Evolutionary conservation across 2,113 vertebrate species (phyloP), one percentile per base, ranked within the genome.

Genomic region (Tychaedon coryphoeus): DNA sequence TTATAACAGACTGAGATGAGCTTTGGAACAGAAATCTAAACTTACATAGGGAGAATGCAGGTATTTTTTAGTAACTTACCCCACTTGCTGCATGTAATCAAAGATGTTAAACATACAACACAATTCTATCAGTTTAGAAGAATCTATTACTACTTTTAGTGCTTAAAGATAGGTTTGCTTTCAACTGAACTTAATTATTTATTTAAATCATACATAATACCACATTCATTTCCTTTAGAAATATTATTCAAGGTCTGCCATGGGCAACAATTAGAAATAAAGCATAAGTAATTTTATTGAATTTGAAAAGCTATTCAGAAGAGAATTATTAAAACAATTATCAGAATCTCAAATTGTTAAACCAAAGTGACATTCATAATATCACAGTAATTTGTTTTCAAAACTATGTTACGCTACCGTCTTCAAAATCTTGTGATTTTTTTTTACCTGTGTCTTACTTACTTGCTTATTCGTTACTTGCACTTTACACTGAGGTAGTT

Each of bases 311-410:
- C 65, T 91, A 48, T 81, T 84, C 54, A 73, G 74, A 90, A 53
- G 6, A 82, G 38, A 94, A 82, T 92, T 92, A 95, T 88, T 94
- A 88, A 89, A 91, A 93, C 61, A 78, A 64, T 91, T 69, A 40
- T 81, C 25, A 64, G 45, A 87, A 69, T 82, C 81, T 85, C 66
- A 87, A 58, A 85, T 47, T 82, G 42, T 78, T 90, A 94, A 95
- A 78, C 20, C 14, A 50, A 91, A 87, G 48, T 94, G 91, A 79
- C 77, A 87, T 81, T 87, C 61, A n/a, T 72, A 88, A 45, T 70
- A 91, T 61, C 50, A 87, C 28, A 42, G 73, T 78, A 94, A 92
- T 48, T 48, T 77, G 25, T 60, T 92, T 92, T 91, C 23, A 48
- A 75, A 91, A 86, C 18, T 66, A 20, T 42, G 25, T 20, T 48